Evolutionary conservation across 2,888 invertebrate species (phyloP).

Genomic region (Galerucella nymphaeae): DNA sequence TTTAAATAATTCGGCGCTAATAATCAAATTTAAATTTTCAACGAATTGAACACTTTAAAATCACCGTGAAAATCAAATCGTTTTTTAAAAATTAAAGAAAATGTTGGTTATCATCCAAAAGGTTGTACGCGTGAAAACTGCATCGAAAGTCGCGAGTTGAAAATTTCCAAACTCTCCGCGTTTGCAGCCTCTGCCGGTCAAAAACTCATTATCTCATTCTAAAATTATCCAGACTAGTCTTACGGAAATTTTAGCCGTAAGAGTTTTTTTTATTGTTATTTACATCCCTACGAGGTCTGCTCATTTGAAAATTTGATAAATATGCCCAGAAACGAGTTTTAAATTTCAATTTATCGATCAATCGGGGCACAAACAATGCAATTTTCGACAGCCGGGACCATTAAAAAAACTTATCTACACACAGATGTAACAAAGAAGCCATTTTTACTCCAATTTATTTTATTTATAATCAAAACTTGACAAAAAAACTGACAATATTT

Average conservation of each 20-base stretch:
- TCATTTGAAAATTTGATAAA: background rate
- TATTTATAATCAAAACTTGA: too few species aligned
- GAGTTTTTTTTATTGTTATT: constrained; percentile 17
- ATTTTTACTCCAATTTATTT: too few species aligned
- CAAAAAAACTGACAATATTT: too few species aligned
- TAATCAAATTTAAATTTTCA: background rate
- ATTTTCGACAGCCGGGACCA: too few species aligned
- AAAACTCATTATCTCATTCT: constrained; percentile 31
- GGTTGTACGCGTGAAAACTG: constrained; percentile 14
- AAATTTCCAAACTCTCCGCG: constrained; percentile 13
- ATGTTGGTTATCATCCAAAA: constrained; percentile 5
- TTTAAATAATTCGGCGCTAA: background rate
- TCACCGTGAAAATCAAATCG: background rate
- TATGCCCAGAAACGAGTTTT: too few species aligned
- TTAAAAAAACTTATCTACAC: too few species aligned
- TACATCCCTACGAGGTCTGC: background rate
- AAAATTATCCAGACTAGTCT: constrained; percentile 28
- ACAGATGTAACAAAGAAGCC: too few species aligned
- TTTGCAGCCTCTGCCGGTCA: constrained; percentile 16
- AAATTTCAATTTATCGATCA: too few species aligned
- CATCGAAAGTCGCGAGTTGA: constrained; percentile 23
- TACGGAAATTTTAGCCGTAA: constrained; percentile 15
- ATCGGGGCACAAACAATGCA: too few species aligned
- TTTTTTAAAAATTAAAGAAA: background rate
- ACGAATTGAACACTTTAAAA: background rate